Base-by-base conservation (phyloP, 64 coral and sea anemone species). In the Acropora tenuis region DNA sequence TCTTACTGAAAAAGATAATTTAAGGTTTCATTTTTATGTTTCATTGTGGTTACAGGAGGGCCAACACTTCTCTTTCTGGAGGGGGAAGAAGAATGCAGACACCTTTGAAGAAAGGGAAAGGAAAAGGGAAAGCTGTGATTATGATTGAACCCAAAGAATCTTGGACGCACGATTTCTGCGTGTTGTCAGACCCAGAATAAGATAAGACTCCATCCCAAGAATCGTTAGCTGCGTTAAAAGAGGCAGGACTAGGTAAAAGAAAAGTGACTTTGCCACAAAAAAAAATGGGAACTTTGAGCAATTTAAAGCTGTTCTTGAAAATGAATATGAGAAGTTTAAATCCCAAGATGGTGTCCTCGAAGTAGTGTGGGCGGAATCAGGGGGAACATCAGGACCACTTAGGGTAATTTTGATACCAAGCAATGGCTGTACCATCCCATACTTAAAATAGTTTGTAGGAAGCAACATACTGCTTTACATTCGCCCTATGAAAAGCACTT, bases 321-420 rank as follows among this genome's bases (percentile, higher is more conserved):
- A 58, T 74, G 73, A 92, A 61, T 92, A 78, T 59, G 40, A 74
- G 30, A 17, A 91, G 72, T 43, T 84, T 6, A 91, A 91, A 75
- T 73, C 47, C 50, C 89, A 92, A 65, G 60, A 85, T 82, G 80
- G 80, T 72, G 82, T 82, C 61, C 87, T 92, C 47, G 82, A 92
- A 60, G 61, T 92, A 67, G 42, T 92, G 52, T 45, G 82, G 87
- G 82, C 82, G 79, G 90, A 92, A 42, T 68, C 71, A 61, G 90
- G 82, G 44, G 90, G 82, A 59, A 77, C 67, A 30, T 86, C 90
- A 15, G 47, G 90, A 74, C 90, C 90, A 43, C 82, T 92, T 48
- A 86, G 55, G 74, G 47, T 59, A 41, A 74, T 89, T 47, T 59
- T 50, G n/a, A 53, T 89, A 49, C 87, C 57, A 78, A 59, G 55